These are phyloP conservation scores for Salticus scenicus DNA, from an alignment of 2,888 invertebrate genomes.

Conservation along the genomic window DNA sequence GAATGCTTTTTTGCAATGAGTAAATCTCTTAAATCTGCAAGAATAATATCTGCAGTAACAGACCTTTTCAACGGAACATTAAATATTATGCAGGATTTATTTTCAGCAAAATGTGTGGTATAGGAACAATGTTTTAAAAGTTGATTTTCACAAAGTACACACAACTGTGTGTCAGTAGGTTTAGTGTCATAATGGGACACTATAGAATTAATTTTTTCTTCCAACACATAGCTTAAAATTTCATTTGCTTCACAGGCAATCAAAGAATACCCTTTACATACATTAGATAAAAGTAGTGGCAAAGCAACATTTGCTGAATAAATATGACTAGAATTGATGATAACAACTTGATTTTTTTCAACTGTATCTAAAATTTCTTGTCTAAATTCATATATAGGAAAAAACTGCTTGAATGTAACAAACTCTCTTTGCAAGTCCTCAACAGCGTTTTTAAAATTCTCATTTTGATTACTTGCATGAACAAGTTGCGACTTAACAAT, in stretches of 20 bases:
- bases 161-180: background rate
- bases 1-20: background rate
- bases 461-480: background rate
- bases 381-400: background rate
- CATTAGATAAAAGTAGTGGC: background rate
- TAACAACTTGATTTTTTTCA: background rate
- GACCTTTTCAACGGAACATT: slow-evolving; percentile 1
- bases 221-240: background rate
- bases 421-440: background rate
- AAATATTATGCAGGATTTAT: background rate
- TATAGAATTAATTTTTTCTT: background rate
- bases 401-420: background rate
- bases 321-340: background rate
- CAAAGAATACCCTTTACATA: background rate
- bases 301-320: slow-evolving; percentile 1
- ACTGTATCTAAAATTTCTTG: background rate
- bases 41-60: background rate
- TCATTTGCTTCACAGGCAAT: slow-evolving; percentile 10
- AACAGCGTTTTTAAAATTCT: background rate
- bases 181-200: background rate
- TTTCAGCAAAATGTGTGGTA: background rate
- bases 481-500: background rate
- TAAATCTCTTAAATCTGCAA: background rate
- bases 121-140: background rate
- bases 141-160: background rate